These are phyloP conservation scores for Cenopis cana DNA, from an alignment of 2,888 invertebrate species.

Conservation along the genomic window DNA sequence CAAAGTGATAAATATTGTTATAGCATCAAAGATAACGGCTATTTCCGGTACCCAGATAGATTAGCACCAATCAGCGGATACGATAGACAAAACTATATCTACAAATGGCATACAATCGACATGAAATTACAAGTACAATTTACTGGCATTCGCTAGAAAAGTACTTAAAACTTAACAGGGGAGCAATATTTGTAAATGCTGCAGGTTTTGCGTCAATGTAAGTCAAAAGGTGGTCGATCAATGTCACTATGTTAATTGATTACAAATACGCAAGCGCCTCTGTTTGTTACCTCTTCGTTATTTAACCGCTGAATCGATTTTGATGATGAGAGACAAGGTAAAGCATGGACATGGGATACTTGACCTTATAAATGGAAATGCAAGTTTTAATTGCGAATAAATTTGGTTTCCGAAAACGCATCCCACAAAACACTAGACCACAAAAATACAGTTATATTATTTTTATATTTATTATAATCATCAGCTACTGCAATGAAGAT, in stretches of 20 bases:
- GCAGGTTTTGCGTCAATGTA: slow-evolving; percentile 13
- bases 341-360: not conserved
- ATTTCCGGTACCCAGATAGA: slow-evolving; percentile 73
- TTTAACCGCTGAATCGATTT: not conserved
- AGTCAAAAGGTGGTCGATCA: slow-evolving; percentile 7
- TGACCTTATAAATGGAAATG: no score
- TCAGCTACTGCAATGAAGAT: not conserved
- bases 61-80: slow-evolving; percentile 70
- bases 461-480: no score
- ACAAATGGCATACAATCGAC: slow-evolving; percentile 34
- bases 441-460: not conserved
- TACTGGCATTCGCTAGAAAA: slow-evolving; percentile 1
- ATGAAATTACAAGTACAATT: slow-evolving; percentile 36
- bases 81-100: slow-evolving; percentile 53
- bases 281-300: no score
- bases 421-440: not conserved
- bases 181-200: slow-evolving; percentile 1
- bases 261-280: no score
- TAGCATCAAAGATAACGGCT: slow-evolving; percentile 53
- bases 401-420: no score
- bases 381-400: no score
- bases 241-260: not conserved
- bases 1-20: slow-evolving; percentile 8
- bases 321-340: not conserved
- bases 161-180: not conserved